A percentile compares a stretch with the other conserved stretches of the same genome.
Evolutionary conservation across 2,888 invertebrate species (phyloP).

Genomic region (Tryphoninae sp.): DNA sequence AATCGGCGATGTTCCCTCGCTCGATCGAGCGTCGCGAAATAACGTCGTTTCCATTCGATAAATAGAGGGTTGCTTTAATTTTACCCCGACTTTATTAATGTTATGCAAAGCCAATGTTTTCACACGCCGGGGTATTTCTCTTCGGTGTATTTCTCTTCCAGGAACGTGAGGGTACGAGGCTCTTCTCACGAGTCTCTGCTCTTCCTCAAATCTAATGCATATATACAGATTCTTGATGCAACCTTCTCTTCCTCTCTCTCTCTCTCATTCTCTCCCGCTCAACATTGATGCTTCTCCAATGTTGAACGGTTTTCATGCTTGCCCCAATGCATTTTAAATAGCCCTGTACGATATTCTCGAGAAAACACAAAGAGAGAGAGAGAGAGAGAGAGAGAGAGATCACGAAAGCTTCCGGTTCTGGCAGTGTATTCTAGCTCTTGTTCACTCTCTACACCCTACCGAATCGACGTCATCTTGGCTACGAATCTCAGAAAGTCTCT

Average conservation of each 20-base stretch:
- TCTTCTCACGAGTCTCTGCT: constrained; percentile 30
- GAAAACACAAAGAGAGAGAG: constrained; percentile 13
- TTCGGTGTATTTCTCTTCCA: constrained; percentile 48
- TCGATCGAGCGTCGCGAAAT: constrained; percentile 39
- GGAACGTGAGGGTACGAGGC: constrained; percentile 9
- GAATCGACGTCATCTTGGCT: constrained; percentile 2
- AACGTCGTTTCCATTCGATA: constrained; percentile 57
- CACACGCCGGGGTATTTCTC: constrained; percentile 52
- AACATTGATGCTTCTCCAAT: constrained; percentile 24
- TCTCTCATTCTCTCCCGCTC: neutral
- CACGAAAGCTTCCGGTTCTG: neutral
- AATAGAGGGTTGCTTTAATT: constrained; percentile 55
- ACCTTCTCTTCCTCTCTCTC: neutral
- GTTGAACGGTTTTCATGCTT: constrained; percentile 32
- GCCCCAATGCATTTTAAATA: constrained; percentile 70
- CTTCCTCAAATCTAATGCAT: constrained; percentile 17
- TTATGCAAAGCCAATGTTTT: constrained; percentile 71
- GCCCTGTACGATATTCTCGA: constrained; percentile 36
- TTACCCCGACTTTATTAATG: constrained; percentile 58
- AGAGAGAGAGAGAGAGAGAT: constrained; percentile 1
- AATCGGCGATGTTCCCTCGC: neutral
- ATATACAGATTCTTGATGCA: constrained; percentile 23
- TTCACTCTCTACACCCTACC: neutral
- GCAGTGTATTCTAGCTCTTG: neutral
- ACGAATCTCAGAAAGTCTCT: neutral